Evolutionary conservation across 1,140 invertebrate species (phyloP).

Genomic region (Neodiprion virginianus): DNA sequence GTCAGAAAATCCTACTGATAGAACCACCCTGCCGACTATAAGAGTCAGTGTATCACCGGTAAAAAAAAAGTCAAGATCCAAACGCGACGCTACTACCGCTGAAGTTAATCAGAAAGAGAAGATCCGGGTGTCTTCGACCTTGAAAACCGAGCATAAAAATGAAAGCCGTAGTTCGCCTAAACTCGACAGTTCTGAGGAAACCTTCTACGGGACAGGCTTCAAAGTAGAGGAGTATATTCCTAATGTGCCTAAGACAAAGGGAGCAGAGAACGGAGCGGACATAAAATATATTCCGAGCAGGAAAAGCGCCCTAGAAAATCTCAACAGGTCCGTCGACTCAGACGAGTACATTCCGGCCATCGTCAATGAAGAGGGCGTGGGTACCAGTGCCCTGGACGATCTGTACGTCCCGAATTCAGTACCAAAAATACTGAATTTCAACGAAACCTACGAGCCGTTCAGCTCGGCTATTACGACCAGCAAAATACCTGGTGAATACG

Average conservation of each 20-base stretch:
- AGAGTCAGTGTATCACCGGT: constrained; percentile 39
- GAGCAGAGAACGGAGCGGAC: not conserved
- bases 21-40: constrained; percentile 38
- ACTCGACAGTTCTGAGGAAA: constrained; percentile 8
- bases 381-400: not conserved
- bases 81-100: not conserved
- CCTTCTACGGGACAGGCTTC: not conserved
- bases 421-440: constrained; percentile 17
- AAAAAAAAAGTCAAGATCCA: constrained; percentile 1
- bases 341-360: constrained; percentile 40
- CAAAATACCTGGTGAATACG: constrained; percentile 32
- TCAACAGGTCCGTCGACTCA: constrained; percentile 24
- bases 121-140: not conserved
- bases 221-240: constrained; percentile 41
- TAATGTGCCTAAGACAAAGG: constrained; percentile 27
- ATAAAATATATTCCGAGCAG: constrained; percentile 41
- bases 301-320: constrained; percentile 38
- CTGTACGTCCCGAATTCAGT: constrained; percentile 43
- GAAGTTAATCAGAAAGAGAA: not conserved
- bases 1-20: constrained; percentile 31
- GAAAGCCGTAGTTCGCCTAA: not conserved
- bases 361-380: not conserved
- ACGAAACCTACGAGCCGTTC: constrained; percentile 41
- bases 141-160: not conserved
- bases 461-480: constrained; percentile 11